Evolutionary conservation across 1,140 invertebrate genomes (phyloP).

Genomic region (Scaptomyza montana): DNA sequence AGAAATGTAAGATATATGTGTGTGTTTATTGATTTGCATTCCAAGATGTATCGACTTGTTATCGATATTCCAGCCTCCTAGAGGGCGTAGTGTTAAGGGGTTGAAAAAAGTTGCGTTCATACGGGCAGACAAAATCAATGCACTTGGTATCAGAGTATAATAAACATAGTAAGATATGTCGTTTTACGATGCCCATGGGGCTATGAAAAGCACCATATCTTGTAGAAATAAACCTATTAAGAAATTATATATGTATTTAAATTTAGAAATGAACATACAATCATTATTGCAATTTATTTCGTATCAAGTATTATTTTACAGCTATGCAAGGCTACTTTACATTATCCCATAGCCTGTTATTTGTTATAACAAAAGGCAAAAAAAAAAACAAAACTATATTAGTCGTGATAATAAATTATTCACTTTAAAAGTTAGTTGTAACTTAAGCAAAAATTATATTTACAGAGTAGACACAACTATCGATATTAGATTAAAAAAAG

Average conservation of each 20-base stretch:
- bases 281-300: conserved; percentile 26
- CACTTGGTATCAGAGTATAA: too few species aligned
- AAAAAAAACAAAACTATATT: conserved; percentile 44
- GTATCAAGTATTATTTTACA: conserved; percentile 24
- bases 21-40: too few species aligned
- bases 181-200: conserved; percentile 40
- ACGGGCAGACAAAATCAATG: too few species aligned
- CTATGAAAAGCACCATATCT: conserved; percentile 68
- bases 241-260: background rate
- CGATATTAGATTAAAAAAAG: conserved; percentile 43
- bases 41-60: too few species aligned
- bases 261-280: conserved; percentile 21
- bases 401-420: conserved; percentile 67
- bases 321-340: background rate
- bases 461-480: conserved; percentile 72
- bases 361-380: background rate
- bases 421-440: conserved; percentile 42
- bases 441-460: conserved; percentile 59
- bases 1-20: too few species aligned
- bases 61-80: too few species aligned
- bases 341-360: background rate
- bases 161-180: conserved; percentile 4
- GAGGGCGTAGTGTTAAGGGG: too few species aligned
- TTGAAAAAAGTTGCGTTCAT: too few species aligned
- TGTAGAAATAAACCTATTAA: conserved; percentile 39